These are phyloP conservation scores for Cyprinus carpio DNA, from an alignment of 2,113 vertebrate species.

Conservation along the genomic window DNA sequence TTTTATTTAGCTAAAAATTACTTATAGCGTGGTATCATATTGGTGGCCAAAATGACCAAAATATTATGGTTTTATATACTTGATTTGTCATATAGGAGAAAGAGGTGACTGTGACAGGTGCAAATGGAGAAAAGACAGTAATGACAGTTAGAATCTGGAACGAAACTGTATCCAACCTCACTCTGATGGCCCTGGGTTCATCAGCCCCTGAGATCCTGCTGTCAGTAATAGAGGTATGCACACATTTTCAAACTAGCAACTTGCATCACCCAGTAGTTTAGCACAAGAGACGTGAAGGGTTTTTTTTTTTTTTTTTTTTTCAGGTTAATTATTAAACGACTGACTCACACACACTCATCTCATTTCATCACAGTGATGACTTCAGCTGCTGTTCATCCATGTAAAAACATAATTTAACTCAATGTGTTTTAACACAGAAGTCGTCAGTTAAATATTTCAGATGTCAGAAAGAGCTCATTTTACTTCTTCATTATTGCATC, in stretches of 20 bases:
- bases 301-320: not conserved
- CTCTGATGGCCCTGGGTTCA: constrained; percentile 92
- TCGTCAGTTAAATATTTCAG: not conserved
- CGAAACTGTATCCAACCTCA: constrained; percentile 95
- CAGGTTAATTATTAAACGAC: not conserved
- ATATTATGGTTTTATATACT: not conserved
- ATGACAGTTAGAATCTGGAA: constrained; percentile 93
- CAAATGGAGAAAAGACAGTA: constrained; percentile 87
- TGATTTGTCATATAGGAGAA: constrained; percentile 78
- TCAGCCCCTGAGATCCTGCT: constrained; percentile 93
- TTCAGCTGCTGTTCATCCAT: not conserved
- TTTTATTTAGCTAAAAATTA: not conserved
- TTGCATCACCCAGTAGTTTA: not conserved
- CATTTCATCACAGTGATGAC: constrained; percentile 4
- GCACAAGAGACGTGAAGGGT: not conserved
- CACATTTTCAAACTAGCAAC: not conserved
- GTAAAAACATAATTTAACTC: not conserved
- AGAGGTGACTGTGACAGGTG: constrained; percentile 89
- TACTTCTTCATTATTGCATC: not conserved
- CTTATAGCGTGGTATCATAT: not conserved
- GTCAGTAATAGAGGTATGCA: constrained; percentile 88
- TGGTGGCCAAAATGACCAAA: too few relatives aligned
- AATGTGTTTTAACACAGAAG: not conserved
- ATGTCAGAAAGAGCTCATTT: not conserved
- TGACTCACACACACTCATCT: constrained; percentile 26